These are phyloP conservation scores for Caenorhabditis remanei DNA, from an alignment of 1,140 invertebrate genomes.

Conservation along the genomic window DNA sequence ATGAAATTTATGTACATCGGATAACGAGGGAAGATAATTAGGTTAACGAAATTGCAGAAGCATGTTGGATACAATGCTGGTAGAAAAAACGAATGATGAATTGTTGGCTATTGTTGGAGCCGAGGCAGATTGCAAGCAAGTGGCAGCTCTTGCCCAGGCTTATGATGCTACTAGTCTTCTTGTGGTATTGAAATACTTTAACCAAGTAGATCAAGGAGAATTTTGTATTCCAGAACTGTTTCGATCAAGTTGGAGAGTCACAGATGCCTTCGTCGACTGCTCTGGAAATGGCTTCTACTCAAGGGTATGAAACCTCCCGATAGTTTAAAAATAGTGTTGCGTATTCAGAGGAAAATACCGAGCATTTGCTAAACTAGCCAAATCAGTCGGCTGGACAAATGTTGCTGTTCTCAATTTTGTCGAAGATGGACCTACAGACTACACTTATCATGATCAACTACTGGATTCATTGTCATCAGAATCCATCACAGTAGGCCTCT, in stretches of 20 bases:
- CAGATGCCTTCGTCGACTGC: conserved; percentile 16
- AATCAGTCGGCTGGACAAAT: conserved; percentile 40
- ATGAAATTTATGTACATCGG: neutral
- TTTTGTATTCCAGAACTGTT: neutral
- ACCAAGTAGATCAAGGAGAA: neutral
- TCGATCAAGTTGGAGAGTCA: conserved; percentile 49
- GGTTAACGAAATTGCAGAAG: neutral
- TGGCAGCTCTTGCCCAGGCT: conserved; percentile 16
- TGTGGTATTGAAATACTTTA: neutral
- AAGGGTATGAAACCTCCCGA: neutral
- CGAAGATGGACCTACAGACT: conserved; percentile 22
- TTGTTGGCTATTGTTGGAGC: conserved; percentile 21
- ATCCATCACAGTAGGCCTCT: neutral
- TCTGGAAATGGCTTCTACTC: conserved; percentile 42
- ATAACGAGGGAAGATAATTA: no score
- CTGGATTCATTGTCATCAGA: neutral
- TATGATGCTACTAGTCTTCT: conserved; percentile 28
- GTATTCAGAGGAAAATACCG: conserved; percentile 7
- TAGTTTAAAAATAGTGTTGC: neutral
- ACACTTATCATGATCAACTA: conserved; percentile 46
- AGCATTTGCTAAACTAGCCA: conserved; percentile 26
- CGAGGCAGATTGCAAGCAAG: conserved; percentile 31
- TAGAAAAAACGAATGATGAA: neutral
- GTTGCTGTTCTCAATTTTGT: conserved; percentile 30
- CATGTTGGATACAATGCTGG: conserved; percentile 5